phyloP scores from a whole-genome alignment of 2,797 vertebrate genomes.

The Molothrus ater region DNA sequence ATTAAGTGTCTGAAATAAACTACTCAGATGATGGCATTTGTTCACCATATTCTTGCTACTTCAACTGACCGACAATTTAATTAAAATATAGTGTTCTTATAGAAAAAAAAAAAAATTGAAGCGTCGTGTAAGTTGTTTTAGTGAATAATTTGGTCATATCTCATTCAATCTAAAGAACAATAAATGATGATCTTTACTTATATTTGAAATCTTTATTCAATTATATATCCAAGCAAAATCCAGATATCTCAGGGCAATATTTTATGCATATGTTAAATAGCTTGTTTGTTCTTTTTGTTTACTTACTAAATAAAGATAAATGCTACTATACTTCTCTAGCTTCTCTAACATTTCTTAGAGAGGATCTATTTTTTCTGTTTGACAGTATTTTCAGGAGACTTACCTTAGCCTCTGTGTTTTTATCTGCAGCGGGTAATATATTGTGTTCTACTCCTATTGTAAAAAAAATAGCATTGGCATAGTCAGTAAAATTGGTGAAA shows the following conservation, averaged over 20 bases:
- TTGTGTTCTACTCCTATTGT: not conserved
- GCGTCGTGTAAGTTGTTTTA: not conserved
- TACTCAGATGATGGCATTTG: not conserved
- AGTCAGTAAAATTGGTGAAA: not conserved
- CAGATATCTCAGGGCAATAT: constrained; percentile 12
- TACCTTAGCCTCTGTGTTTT: not conserved
- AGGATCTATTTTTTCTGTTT: not conserved
- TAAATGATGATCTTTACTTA: not conserved
- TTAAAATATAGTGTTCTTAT: not conserved
- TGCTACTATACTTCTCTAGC: not conserved
- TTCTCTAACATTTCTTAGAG: not conserved
- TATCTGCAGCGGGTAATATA: not conserved
- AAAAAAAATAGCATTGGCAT: not conserved
- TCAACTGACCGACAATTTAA: not conserved
- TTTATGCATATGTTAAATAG: not conserved
- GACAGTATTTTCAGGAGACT: not conserved
- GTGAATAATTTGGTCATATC: not conserved
- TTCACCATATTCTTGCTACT: not conserved
- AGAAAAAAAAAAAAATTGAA: not conserved
- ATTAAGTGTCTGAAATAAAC: not conserved
- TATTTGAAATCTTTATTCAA: constrained; percentile 22
- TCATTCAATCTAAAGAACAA: not conserved
- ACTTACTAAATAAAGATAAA: constrained; percentile 1
- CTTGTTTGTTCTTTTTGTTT: not conserved
- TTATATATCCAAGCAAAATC: constrained; percentile 8